These are phyloP conservation scores for Eulacestoma nigropectus DNA, from an alignment of 2,113 vertebrate species.

Conservation along the genomic window DNA sequence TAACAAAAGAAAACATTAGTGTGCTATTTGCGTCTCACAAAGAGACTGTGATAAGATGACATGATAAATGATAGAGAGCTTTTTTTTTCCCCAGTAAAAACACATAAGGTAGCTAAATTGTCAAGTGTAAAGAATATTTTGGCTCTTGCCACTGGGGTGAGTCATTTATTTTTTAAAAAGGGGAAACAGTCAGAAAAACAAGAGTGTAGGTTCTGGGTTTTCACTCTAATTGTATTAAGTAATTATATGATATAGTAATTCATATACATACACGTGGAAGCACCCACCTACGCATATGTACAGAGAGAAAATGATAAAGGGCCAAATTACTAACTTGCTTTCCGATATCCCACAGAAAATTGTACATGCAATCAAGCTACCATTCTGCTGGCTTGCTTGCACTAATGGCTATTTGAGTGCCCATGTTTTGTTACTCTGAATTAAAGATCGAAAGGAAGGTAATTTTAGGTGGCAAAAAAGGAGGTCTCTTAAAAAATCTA, in stretches of 20 bases:
- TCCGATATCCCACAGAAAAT: constrained; percentile 35
- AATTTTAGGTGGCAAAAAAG: constrained; percentile 21
- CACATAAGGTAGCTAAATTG: constrained; percentile 73
- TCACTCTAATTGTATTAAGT: constrained; percentile 40
- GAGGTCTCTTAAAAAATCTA: not conserved
- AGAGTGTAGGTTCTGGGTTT: not conserved
- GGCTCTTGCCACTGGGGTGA: constrained; percentile 27
- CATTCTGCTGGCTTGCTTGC: constrained; percentile 39
- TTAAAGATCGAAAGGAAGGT: constrained; percentile 37
- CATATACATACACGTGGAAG: not conserved
- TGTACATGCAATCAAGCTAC: constrained; percentile 30
- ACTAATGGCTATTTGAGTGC: constrained; percentile 49
- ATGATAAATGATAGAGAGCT: constrained; percentile 84
- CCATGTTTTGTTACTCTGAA: constrained; percentile 52
- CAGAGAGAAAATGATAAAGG: constrained; percentile 37
- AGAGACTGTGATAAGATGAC: constrained; percentile 91
- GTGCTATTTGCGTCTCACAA: constrained; percentile 85
- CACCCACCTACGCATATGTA: constrained; percentile 20
- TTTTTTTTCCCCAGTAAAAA: constrained; percentile 69
- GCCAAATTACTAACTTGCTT: constrained; percentile 56
- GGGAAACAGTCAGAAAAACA: constrained; percentile 42
- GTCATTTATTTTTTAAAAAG: constrained; percentile 66
- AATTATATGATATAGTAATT: constrained; percentile 40
- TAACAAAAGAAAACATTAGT: constrained; percentile 95
- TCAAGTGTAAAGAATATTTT: constrained; percentile 70